These are phyloP conservation scores for Priocnemis perturbator DNA, from an alignment of 2,888 invertebrate species.

Conservation along the genomic window DNA sequence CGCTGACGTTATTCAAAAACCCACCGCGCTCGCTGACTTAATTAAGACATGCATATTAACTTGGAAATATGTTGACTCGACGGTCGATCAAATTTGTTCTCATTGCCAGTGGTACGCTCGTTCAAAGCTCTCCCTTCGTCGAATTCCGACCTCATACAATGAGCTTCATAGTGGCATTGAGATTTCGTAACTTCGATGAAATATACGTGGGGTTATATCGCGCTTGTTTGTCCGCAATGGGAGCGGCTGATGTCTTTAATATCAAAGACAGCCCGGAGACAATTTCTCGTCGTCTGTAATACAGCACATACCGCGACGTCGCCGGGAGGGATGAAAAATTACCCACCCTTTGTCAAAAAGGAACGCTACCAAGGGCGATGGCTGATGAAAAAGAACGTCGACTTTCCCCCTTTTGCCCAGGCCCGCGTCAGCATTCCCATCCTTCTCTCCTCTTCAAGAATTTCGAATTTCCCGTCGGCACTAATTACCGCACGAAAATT, in stretches of 20 bases:
- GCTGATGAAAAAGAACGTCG: conserved; percentile 42
- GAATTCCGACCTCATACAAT: no score
- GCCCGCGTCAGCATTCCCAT: not conserved
- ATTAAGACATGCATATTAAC: no score
- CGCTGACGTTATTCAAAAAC: no score
- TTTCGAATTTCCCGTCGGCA: conserved; percentile 24
- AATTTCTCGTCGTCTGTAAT: conserved; percentile 26
- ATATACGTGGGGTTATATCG: no score
- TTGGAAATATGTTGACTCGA: no score
- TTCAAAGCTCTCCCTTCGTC: no score
- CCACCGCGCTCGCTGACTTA: no score
- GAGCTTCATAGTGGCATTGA: no score
- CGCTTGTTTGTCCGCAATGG: no score
- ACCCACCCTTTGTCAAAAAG: conserved; percentile 48
- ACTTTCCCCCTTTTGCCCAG: not conserved
- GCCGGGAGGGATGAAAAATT: conserved; percentile 53
- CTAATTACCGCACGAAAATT: conserved; percentile 1
- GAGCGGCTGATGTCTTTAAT: conserved; percentile 45
- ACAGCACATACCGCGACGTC: conserved; percentile 46
- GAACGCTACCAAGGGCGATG: conserved; percentile 39
- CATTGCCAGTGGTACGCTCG: no score
- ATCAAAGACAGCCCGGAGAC: conserved; percentile 15
- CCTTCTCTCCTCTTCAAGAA: conserved; percentile 12
- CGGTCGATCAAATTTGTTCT: no score
- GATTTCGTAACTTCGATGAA: no score